phyloP scores from a whole-genome alignment of 2,888 invertebrate genomes.

The Bimastos eiseni region DNA sequence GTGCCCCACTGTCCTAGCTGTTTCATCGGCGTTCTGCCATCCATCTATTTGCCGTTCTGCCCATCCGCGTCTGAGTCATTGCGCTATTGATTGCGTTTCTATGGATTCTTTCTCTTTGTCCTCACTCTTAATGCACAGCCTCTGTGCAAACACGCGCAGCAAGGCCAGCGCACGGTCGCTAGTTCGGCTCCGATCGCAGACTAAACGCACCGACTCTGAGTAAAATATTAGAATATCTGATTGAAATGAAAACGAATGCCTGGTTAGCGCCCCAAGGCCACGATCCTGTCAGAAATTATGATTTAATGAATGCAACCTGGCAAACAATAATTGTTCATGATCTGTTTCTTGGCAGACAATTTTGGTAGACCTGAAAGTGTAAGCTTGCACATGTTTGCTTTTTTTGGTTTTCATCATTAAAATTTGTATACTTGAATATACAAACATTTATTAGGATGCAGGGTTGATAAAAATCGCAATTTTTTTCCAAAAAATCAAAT shows the following conservation, averaged over 20 bases:
- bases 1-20: neutral
- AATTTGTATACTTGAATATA: too few species aligned
- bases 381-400: too few species aligned
- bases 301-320: neutral
- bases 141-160: neutral
- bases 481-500: too few species aligned
- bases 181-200: neutral
- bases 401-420: too few species aligned
- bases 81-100: slow-evolving; percentile 17
- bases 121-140: neutral
- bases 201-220: neutral
- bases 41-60: neutral
- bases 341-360: neutral
- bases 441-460: too few species aligned
- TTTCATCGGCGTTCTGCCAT: neutral
- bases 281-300: neutral
- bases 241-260: neutral
- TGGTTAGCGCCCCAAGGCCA: neutral
- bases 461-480: too few species aligned
- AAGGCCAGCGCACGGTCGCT: neutral
- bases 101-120: slow-evolving; percentile 21
- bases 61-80: slow-evolving; percentile 19
- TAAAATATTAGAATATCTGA: neutral
- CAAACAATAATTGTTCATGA: neutral
- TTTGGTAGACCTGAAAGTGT: neutral